Base-by-base conservation (phyloP, 2,797 vertebrate species). In the Erethizon dorsatum region DNA sequence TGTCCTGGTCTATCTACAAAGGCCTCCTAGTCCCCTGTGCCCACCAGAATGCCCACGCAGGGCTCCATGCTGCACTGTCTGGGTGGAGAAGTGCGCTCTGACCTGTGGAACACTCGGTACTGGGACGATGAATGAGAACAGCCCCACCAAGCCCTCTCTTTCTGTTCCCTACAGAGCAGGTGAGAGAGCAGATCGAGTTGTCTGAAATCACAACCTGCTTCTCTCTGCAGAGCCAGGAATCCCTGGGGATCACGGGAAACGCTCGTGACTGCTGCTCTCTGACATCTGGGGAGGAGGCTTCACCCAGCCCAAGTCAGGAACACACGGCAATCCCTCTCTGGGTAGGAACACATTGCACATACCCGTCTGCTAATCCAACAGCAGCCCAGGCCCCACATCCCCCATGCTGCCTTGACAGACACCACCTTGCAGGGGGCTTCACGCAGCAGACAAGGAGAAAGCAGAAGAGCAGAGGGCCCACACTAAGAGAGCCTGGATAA, bases 401-500 rank as follows among this genome's bases (percentile, higher is more conserved):
- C 18, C n/a, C 2, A 1, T 5, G 0, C 4, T 14, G 52, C 65
- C 83, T 41, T 45, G 54, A 50, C 50, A 10, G 50, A 33, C 47
- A 47, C 0, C 3, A 24, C 20, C 26, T 61, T 31, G 24, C 31
- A 6, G 14, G 52, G 50, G 28, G 1, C 28, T 13, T n/a, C 10
- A 1, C 0, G 31, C 41, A 6, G 1, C 0, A 52, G 63, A 26
- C 2, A 0, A 31, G 9, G n/a, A n/a, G 54, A 45, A 5, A 52
- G 54, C 33, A 7, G 75, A 37, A 45, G n/a, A 56, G 7, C 11
- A 17, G 3, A 45, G 28, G 20, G 63, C 13, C 41, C 0, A 0
- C 0, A 1, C 28, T 14, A 15, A 61, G n/a, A 0, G 0, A 6
- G 47, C 18, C 4, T 0, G 0, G 69, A 31, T 0, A 20, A 37